These are phyloP conservation scores for Philonicus albiceps DNA, from an alignment of 2,888 invertebrate species.

Conservation along the genomic window DNA sequence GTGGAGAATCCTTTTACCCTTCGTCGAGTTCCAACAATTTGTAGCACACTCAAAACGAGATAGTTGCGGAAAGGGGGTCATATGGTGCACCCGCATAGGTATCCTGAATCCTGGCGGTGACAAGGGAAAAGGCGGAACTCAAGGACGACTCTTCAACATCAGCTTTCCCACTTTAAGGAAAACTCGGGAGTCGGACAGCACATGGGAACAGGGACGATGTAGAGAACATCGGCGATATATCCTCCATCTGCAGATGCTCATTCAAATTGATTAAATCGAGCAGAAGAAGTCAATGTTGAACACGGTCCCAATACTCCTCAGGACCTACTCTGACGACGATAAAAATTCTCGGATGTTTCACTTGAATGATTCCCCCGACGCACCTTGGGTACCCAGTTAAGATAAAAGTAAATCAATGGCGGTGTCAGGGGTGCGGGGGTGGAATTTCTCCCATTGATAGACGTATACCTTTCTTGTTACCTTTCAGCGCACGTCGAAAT, in stretches of 20 bases:
- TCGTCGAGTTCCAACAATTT: background rate
- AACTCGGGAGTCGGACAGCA: background rate
- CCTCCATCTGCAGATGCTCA: constrained; percentile 6
- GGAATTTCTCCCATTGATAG: background rate
- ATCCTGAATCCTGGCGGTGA: background rate
- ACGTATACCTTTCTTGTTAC: background rate
- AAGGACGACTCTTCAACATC: background rate
- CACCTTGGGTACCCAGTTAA: background rate
- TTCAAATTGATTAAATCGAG: constrained; percentile 23
- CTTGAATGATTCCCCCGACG: background rate
- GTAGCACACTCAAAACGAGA: background rate
- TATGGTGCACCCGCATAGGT: background rate
- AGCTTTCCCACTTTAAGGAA: background rate
- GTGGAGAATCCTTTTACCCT: background rate
- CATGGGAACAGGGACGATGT: background rate
- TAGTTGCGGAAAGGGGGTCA: background rate
- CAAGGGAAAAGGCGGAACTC: background rate
- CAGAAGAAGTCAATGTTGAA: constrained; percentile 4
- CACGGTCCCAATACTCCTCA: background rate
- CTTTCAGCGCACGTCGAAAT: background rate
- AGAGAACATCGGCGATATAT: background rate
- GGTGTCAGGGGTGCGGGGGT: background rate
- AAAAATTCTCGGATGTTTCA: background rate
- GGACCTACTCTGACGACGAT: background rate
- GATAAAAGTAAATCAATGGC: background rate